phyloP scores from a whole-genome alignment of 2,113 vertebrate genomes.

The Cyphomyrus discorhynchus region DNA sequence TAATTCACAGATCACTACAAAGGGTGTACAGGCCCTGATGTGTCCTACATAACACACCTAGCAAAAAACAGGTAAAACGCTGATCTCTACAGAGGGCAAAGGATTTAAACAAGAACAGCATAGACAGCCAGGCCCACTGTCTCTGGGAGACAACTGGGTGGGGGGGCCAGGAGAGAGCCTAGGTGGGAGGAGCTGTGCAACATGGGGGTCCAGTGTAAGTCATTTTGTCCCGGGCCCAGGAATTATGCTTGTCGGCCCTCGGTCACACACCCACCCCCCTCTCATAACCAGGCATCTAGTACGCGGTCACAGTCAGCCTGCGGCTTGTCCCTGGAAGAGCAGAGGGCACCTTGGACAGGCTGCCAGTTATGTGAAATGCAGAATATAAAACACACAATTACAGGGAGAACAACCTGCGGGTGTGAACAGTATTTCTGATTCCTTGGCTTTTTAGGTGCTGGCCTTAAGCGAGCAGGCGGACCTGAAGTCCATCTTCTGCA shows the following conservation, averaged over 20 bases:
- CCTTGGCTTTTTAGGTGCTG: slow-evolving; percentile 34
- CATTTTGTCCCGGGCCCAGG: background rate
- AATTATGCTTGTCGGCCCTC: background rate
- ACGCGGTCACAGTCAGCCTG: background rate
- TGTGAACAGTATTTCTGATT: background rate
- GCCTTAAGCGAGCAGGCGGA: slow-evolving; percentile 10
- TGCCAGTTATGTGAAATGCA: background rate
- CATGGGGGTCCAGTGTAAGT: background rate
- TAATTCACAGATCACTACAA: background rate
- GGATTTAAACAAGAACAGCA: background rate
- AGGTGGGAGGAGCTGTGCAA: background rate
- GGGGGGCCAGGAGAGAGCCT: background rate
- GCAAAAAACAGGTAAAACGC: background rate
- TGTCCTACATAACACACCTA: background rate
- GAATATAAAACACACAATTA: background rate
- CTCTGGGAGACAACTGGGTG: background rate
- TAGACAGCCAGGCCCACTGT: background rate
- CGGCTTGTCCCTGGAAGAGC: background rate
- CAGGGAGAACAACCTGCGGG: background rate
- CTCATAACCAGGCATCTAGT: background rate
- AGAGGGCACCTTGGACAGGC: background rate
- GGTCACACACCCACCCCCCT: background rate
- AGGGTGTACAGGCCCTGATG: background rate
- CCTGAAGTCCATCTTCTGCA: slow-evolving; percentile 43
- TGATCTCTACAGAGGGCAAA: background rate